Base-by-base conservation (phyloP, 2,888 invertebrate species). In the Diplolepis rosae region DNA sequence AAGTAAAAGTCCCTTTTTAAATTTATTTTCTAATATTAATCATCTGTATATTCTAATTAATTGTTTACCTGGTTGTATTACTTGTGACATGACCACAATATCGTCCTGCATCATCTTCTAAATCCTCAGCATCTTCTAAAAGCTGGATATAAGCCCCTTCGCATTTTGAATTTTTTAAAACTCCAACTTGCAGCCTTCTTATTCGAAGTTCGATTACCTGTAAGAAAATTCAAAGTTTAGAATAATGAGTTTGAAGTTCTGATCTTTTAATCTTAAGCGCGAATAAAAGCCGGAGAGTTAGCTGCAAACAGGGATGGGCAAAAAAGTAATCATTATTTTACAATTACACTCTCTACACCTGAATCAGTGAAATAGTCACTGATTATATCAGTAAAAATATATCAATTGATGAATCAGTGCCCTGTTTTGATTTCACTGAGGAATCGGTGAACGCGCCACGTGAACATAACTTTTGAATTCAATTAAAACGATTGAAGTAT, bases 51-150 rank as follows among this genome's bases (percentile, higher is more conserved):
- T 45, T 51, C 56, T 39, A 42, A 18, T 5, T 13, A 39, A 24
- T 72, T 72, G 65, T 73, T 24, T 80, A 85, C 85, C 85, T 85
- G 42, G 85, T 85, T 52, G 82, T 68, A 65, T 85, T 85, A 68
- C 82, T 84, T 22, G 76, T 81, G 39, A 84, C 82, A 70, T 85
- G 84, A 54, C 85, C 85, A 76, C 85, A 85, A 67, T 85, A 85
- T 67, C 85, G 83, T 69, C 84, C 84, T 1, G 80, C 72, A 65
- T 83, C 81, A 61, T 81, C 82, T 52, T 84, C 81, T 27, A 78
- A 72, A 52, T 84, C 80, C 39, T 83, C 83, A 28, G 68, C 70
- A 32, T 79, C 80, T 67, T 85, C 82, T 11, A 81, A 82, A 45
- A 85, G 82, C 65, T 84, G 84, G 68, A 85, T 76, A 52, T 84